A percentile compares a stretch with the other conserved stretches of the same genome.
Evolutionary conservation across 2,113 vertebrate genomes (phyloP).

Genomic region (Phylloscopus trochiloides): DNA sequence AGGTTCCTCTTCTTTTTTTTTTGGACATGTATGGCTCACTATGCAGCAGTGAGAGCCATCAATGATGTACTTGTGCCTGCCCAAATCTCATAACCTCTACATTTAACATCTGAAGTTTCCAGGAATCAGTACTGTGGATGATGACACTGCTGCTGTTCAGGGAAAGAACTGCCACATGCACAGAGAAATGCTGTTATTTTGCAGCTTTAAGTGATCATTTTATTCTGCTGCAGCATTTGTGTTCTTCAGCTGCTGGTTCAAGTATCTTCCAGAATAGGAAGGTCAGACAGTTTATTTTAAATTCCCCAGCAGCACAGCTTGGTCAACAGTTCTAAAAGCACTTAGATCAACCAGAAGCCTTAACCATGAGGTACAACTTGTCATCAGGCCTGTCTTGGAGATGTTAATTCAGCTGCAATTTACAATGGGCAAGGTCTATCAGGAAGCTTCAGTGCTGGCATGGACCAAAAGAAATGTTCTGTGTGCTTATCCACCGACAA

Average conservation of each 20-base stretch:
- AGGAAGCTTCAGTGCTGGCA: background rate
- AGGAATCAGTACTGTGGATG: background rate
- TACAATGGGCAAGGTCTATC: background rate
- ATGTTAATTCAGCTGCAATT: background rate
- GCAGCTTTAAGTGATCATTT: background rate
- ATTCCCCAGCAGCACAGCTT: background rate
- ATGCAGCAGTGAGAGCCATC: background rate
- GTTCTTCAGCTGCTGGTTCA: background rate
- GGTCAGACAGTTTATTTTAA: background rate
- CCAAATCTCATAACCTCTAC: background rate
- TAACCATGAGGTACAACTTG: background rate
- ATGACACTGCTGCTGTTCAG: background rate
- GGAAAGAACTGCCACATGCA: background rate
- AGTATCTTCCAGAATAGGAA: background rate
- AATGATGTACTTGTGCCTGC: background rate
- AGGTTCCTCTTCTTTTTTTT: background rate
- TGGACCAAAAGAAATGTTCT: background rate
- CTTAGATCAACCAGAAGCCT: background rate
- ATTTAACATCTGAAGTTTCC: background rate
- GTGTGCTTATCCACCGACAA: background rate
- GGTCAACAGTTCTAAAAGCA: background rate
- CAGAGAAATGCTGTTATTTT: background rate
- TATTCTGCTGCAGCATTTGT: background rate
- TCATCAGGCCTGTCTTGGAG: background rate
- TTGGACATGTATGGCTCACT: background rate